Conservation (phyloP, 2,113 vertebrate genomes). For the Struthio camelus region DNA sequence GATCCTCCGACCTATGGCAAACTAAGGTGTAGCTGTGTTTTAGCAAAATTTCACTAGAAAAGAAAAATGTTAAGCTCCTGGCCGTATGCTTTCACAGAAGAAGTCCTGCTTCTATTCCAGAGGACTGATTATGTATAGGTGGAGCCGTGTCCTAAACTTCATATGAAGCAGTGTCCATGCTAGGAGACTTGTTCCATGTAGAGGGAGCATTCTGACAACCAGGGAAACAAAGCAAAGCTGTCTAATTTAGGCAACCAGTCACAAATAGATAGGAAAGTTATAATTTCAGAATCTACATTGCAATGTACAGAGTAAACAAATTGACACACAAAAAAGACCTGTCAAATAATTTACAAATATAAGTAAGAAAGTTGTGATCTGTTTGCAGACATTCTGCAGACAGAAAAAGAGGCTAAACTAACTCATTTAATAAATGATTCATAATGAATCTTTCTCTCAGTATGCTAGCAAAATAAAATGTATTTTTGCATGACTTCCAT, state of each 20-base stretch:
- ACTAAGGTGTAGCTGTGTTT: neutral
- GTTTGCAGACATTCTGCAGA: constrained; percentile 20
- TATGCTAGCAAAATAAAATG: neutral
- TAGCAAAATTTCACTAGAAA: neutral
- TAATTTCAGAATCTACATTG: constrained; percentile 2
- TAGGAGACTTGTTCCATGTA: neutral
- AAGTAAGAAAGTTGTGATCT: constrained; percentile 8
- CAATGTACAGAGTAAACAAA: constrained; percentile 33
- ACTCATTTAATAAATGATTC: constrained; percentile 48
- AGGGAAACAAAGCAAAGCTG: neutral
- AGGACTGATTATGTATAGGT: neutral
- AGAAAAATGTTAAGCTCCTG: neutral
- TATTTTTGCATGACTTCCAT: neutral
- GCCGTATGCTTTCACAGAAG: neutral
- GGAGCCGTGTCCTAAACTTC: neutral
- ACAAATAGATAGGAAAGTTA: neutral
- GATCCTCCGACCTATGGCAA: neutral
- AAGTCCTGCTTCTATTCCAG: neutral
- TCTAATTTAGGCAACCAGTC: neutral
- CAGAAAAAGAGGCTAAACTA: constrained; percentile 25
- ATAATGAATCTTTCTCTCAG: constrained; percentile 31
- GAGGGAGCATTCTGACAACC: neutral
- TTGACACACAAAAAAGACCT: neutral
- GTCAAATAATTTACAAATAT: constrained; percentile 42
- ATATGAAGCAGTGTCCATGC: neutral